Conservation (phyloP, 1,140 invertebrate species). For the Lithobius niger region DNA sequence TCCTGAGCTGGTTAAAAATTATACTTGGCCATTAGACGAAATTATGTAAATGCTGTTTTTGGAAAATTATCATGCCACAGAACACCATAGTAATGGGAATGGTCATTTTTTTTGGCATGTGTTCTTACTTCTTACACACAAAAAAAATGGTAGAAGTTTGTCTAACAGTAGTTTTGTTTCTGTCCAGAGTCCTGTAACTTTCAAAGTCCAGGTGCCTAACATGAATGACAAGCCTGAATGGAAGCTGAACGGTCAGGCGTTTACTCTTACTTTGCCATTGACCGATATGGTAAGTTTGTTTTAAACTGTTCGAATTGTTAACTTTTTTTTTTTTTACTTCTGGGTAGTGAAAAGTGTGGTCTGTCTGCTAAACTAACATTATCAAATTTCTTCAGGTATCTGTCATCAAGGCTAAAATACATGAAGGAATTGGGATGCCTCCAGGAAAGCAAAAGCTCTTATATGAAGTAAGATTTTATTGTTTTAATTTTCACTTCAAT, state of each 20-base stretch:
- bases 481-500: background rate
- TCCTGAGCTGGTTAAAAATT: no score
- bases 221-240: slow-evolving; percentile 85
- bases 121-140: background rate
- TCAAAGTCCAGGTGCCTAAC: slow-evolving; percentile 62
- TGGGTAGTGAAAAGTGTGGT: background rate
- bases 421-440: slow-evolving; percentile 83
- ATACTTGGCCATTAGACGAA: no score
- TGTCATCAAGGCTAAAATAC: slow-evolving; percentile 75
- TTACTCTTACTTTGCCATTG: slow-evolving; percentile 63
- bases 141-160: background rate
- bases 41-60: no score
- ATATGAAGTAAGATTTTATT: slow-evolving; percentile 50
- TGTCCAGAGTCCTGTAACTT: slow-evolving; percentile 49
- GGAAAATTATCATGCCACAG: no score
- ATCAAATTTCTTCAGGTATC: slow-evolving; percentile 41
- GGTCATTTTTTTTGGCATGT: background rate
- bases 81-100: background rate
- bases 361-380: slow-evolving; percentile 4
- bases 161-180: background rate
- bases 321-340: background rate
- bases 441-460: slow-evolving; percentile 94
- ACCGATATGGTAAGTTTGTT: slow-evolving; percentile 44
- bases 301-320: background rate
- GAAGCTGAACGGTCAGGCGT: slow-evolving; percentile 85